Percentiles rank a stretch among this genome's conserved stretches.
Evolutionary conservation across 2,797 vertebrate species (phyloP).

Genomic region (Oryzias sinensis): DNA sequence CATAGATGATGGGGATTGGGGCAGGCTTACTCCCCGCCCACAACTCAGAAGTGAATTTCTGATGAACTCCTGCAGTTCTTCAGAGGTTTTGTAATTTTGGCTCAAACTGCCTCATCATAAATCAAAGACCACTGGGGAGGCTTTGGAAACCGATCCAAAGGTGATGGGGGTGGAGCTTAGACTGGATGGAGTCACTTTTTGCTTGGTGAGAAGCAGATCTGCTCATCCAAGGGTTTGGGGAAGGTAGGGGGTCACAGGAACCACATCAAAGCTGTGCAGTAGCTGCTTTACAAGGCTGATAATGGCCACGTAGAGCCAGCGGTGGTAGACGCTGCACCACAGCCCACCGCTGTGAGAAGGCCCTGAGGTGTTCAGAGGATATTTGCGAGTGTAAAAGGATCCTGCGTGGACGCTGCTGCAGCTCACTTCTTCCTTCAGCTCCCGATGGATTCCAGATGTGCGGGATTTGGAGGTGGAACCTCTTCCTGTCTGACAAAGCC

Average conservation of each 20-base stretch:
- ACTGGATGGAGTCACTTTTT: too few species aligned
- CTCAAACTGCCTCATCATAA: too few species aligned
- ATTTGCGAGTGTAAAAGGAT: conserved; percentile 43
- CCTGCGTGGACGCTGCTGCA: conserved; percentile 53
- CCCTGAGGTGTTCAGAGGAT: conserved; percentile 36
- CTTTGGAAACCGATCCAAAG: too few species aligned
- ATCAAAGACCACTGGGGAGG: too few species aligned
- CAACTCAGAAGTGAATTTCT: too few species aligned
- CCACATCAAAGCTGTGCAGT: conserved; percentile 3
- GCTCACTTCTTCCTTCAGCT: conserved; percentile 64
- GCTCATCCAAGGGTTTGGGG: not conserved
- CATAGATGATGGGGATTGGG: too few species aligned
- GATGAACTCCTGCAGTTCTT: too few species aligned
- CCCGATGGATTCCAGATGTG: conserved; percentile 73
- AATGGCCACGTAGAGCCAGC: conserved; percentile 20
- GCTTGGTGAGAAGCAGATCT: not conserved
- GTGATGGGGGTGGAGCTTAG: too few species aligned
- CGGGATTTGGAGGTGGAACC: conserved; percentile 58
- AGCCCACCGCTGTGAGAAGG: conserved; percentile 12
- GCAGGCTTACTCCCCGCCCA: too few species aligned
- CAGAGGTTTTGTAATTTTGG: too few species aligned
- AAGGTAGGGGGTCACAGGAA: conserved; percentile 15
- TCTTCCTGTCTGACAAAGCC: conserved; percentile 71
- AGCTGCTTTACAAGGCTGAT: conserved; percentile 39
- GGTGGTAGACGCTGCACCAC: conserved; percentile 5